Percentiles rank a stretch among this genome's conserved stretches.
Evolutionary conservation across 2,797 vertebrate species (phyloP).

Genomic region (Hyperoplus lanceolatus): DNA sequence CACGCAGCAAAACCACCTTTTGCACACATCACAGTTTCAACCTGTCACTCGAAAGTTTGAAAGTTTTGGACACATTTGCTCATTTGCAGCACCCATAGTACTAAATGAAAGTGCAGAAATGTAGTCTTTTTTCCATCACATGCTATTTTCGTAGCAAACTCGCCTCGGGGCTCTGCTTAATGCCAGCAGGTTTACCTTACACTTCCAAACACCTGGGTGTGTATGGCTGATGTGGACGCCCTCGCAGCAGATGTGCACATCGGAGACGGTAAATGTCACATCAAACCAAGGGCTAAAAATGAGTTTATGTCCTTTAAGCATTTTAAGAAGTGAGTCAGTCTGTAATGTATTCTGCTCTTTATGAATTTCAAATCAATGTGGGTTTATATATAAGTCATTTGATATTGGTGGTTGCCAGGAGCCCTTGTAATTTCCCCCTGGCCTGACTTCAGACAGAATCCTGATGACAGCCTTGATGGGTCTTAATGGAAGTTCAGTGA

Average conservation of each 20-base stretch:
- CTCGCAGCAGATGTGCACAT: constrained; percentile 29
- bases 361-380: constrained; percentile 72
- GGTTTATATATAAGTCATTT: constrained; percentile 72
- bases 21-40: background rate
- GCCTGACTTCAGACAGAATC: constrained; percentile 71
- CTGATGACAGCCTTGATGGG: constrained; percentile 62
- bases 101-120: background rate
- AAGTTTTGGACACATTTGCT: constrained; percentile 8
- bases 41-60: constrained; percentile 15
- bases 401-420: constrained; percentile 64
- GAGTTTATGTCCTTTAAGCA: constrained; percentile 56
- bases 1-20: constrained; percentile 5
- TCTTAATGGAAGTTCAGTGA: constrained; percentile 64
- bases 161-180: constrained; percentile 37
- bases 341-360: constrained; percentile 67
- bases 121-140: constrained; percentile 16
- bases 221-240: constrained; percentile 24
- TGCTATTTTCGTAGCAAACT: constrained; percentile 17
- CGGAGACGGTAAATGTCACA: constrained; percentile 52
- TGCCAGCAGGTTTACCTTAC: constrained; percentile 33
- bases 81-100: constrained; percentile 7
- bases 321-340: constrained; percentile 56
- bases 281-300: constrained; percentile 49
- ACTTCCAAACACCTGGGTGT: constrained; percentile 29
- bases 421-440: constrained; percentile 71